phyloP scores from a whole-genome alignment of 2,888 invertebrate species.

The Perizoma flavofasciatum region DNA sequence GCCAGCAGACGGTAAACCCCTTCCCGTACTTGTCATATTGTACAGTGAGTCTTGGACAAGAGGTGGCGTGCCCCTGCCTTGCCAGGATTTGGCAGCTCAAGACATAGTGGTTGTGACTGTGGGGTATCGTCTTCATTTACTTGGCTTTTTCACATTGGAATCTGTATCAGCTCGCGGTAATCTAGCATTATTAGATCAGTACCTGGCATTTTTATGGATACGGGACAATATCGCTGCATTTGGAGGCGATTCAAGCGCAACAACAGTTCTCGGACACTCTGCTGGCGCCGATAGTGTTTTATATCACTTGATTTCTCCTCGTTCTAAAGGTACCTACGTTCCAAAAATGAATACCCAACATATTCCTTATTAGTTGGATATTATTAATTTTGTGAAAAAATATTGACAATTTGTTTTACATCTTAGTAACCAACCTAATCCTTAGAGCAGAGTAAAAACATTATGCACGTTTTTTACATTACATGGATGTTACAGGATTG shows the following conservation, averaged over 20 bases:
- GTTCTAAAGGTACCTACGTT: constrained; percentile 84
- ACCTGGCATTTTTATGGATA: constrained; percentile 90
- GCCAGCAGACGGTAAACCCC: constrained; percentile 77
- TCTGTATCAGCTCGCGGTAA: constrained; percentile 88
- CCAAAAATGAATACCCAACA: too few species aligned
- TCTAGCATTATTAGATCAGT: constrained; percentile 93
- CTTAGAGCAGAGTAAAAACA: not conserved
- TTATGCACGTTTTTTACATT: not conserved
- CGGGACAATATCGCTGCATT: constrained; percentile 90
- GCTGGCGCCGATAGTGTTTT: constrained; percentile 89
- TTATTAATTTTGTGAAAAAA: too few species aligned
- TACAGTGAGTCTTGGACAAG: constrained; percentile 85
- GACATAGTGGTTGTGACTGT: constrained; percentile 88
- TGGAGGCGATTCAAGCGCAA: constrained; percentile 90
- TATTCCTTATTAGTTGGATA: too few species aligned
- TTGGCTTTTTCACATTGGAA: constrained; percentile 86
- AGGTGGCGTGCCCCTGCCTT: constrained; percentile 82
- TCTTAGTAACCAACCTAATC: not conserved
- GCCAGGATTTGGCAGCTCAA: constrained; percentile 89
- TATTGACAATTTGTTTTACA: too few species aligned
- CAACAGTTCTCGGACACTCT: constrained; percentile 93
- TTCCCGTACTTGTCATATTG: constrained; percentile 88
- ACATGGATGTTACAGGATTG: constrained; percentile 68
- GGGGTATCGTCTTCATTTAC: constrained; percentile 88
- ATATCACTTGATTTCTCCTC: constrained; percentile 86